These are phyloP conservation scores for Notodonta dromedarius DNA, from an alignment of 2,888 invertebrate genomes.

Conservation along the genomic window DNA sequence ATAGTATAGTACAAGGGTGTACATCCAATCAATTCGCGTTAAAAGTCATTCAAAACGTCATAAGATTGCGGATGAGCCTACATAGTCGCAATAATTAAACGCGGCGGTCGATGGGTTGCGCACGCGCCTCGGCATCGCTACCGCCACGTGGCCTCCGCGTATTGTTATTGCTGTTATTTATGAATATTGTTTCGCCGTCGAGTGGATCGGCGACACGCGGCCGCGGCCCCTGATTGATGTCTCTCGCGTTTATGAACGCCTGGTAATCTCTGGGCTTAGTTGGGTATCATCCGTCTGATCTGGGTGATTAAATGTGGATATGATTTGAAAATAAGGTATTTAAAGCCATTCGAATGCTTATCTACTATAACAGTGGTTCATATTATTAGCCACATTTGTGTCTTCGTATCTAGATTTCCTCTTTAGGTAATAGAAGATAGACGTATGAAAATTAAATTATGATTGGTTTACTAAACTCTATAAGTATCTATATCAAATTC, in stretches of 20 bases:
- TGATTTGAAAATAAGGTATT: not conserved
- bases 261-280: slow-evolving; percentile 41
- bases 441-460: too few relatives aligned
- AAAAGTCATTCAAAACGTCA: slow-evolving; percentile 2
- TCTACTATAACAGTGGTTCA: too few relatives aligned
- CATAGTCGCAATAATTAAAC: slow-evolving; percentile 72
- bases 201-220: slow-evolving; percentile 64
- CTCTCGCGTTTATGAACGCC: slow-evolving; percentile 61
- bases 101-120: slow-evolving; percentile 52
- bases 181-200: slow-evolving; percentile 73
- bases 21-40: slow-evolving; percentile 1
- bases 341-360: not conserved
- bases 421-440: too few relatives aligned
- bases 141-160: slow-evolving; percentile 58
- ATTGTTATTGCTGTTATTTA: slow-evolving; percentile 77
- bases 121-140: slow-evolving; percentile 49
- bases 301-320: slow-evolving; percentile 10
- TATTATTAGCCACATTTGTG: too few relatives aligned
- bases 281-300: slow-evolving; percentile 14
- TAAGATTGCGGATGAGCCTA: slow-evolving; percentile 1
- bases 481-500: too few relatives aligned
- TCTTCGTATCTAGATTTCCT: too few relatives aligned
- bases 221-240: slow-evolving; percentile 52
- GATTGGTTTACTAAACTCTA: too few relatives aligned
- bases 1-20: too few relatives aligned